A percentile compares a stretch with the other conserved stretches of the same genome.
Conservation (phyloP, 2,888 invertebrate species). For the Carterocephalus palaemon region DNA sequence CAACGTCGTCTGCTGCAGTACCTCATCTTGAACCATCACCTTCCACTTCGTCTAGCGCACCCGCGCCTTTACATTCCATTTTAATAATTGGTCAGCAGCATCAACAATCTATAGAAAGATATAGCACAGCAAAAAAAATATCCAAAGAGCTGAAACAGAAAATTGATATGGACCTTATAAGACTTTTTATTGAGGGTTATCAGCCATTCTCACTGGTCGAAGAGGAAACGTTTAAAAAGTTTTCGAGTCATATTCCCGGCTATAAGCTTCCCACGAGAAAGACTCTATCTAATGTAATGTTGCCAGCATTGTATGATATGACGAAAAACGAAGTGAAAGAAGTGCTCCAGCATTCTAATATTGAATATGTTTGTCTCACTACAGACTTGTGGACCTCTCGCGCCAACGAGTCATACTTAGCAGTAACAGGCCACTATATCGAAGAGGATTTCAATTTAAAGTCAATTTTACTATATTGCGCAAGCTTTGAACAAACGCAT, state of each 20-base stretch:
- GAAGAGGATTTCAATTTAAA: not conserved
- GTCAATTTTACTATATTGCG: not conserved
- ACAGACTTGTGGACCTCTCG: not conserved
- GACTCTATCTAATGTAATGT: slow-evolving; percentile 22
- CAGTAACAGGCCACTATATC: slow-evolving; percentile 5
- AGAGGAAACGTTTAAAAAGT: slow-evolving; percentile 29
- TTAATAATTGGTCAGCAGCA: not conserved
- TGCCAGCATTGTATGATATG: slow-evolving; percentile 2
- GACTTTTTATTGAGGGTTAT: slow-evolving; percentile 27
- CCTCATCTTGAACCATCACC: no score
- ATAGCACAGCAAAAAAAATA: not conserved
- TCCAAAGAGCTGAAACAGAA: not conserved
- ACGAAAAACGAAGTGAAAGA: slow-evolving; percentile 14
- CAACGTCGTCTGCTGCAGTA: no score
- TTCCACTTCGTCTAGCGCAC: not conserved
- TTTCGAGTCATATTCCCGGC: slow-evolving; percentile 29
- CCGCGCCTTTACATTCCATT: not conserved
- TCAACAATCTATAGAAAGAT: not conserved
- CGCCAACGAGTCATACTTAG: not conserved
- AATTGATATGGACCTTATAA: slow-evolving; percentile 27
- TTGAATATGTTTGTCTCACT: not conserved
- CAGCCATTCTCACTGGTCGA: slow-evolving; percentile 30
- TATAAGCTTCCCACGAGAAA: slow-evolving; percentile 30
- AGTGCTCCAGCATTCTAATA: not conserved
- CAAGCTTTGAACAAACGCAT: not conserved